Base-by-base conservation (phyloP, 1,140 invertebrate genomes). In the Penaeus japonicus region DNA sequence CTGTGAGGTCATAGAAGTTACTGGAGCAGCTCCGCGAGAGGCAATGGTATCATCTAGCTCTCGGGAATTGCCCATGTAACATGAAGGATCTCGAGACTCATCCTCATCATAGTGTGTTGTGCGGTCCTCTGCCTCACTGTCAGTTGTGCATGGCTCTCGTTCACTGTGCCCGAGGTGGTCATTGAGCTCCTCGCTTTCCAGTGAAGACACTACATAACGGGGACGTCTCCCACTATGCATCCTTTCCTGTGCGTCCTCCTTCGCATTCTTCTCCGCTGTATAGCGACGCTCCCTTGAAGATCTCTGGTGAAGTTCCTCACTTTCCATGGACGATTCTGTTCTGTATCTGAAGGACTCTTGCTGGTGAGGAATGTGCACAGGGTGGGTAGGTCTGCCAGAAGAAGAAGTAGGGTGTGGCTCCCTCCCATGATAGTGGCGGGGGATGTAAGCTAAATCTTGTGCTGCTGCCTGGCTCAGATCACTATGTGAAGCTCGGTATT, bases 61-160 rank as follows among this genome's bases (percentile, higher is more conserved):
- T 10, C 86, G 87, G 2, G 89, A 90, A 62, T 87, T 75, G n/a
- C 88, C 85, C 32, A 85, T 85, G 55, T 89, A 90, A 10, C 87
- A 62, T 20, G 87, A 89, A 12, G 87, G 82, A 27, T 84, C 81
- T 22, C 73, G 73, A 1, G 87, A 90, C 27, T 88, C 87, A 18
- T 82, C 86, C 17, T 90, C 89, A 35, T 89, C 89, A 70, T 87
- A 87, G 32, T 88, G 86, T 12, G 87, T 88, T 3, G 82, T 90
- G n/a, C 81, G 70, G 47, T 90, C 89, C 20, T 90, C 86, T 47
- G 88, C 54, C 54, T 90, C 89, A 0, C 87, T 89, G 84, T 90
- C 89, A n/a, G 89, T 90, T 15, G 30, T 73, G 65, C 89, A 89
- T 17, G 30, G 55, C 17, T 47, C 18, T 18, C 47, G 55, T 5